phyloP scores from a whole-genome alignment of 2,113 vertebrate species.

The Elaphurus davidianus region DNA sequence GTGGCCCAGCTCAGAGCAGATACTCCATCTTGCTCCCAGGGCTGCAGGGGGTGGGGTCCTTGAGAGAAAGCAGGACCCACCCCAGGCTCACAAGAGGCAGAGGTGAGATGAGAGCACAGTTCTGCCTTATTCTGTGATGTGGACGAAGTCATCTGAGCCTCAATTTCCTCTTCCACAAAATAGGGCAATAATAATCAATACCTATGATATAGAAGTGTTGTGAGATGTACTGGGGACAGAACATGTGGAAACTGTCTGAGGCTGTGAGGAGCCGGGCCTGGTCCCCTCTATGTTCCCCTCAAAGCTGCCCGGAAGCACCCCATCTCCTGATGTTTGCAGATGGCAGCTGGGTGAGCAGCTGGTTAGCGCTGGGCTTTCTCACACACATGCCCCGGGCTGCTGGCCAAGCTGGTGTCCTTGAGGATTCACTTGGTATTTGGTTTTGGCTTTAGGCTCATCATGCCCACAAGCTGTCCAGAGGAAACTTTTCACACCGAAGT shows the following conservation, averaged over 20 bases:
- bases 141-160: background rate
- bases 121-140: background rate
- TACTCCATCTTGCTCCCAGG: too few relatives aligned
- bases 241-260: background rate
- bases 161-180: background rate
- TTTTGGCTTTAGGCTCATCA: background rate
- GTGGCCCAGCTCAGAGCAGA: background rate
- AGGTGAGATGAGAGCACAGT: background rate
- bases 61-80: background rate
- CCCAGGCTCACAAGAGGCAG: background rate
- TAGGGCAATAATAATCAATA: background rate
- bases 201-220: background rate
- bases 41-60: background rate
- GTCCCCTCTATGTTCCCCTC: background rate
- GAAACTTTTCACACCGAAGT: background rate
- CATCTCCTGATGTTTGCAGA: background rate
- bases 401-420: background rate
- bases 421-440: background rate
- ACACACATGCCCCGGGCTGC: rapidly evolving
- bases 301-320: background rate
- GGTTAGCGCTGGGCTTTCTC: background rate
- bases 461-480: rapidly evolving
- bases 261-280: background rate
- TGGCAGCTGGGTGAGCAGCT: background rate
- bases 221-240: background rate